A percentile compares a stretch with the other conserved stretches of the same genome.
Conservation (phyloP, 2,113 vertebrate genomes). For the Callipepla californica region DNA sequence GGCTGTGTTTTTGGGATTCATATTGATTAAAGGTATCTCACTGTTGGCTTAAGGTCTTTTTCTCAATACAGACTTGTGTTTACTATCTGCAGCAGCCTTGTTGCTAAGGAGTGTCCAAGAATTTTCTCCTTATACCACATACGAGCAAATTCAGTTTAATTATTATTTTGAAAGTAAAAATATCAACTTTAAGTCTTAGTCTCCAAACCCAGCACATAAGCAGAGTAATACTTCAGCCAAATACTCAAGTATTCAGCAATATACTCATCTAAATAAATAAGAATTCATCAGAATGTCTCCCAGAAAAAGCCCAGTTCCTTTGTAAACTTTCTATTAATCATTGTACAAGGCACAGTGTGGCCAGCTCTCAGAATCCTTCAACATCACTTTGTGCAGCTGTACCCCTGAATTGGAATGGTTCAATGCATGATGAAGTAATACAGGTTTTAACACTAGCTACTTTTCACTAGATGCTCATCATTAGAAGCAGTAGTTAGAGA, state of each 20-base stretch:
- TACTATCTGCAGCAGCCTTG: background rate
- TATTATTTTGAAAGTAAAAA: background rate
- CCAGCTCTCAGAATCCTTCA: background rate
- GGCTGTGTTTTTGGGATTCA: background rate
- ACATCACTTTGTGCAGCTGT: background rate
- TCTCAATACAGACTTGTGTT: background rate
- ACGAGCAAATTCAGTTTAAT: background rate
- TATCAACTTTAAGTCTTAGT: background rate
- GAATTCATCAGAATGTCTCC: background rate
- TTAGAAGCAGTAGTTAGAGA: conserved; percentile 54
- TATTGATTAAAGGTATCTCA: background rate
- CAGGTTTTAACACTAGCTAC: background rate
- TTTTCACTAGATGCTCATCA: conserved; percentile 29
- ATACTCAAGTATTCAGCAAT: background rate
- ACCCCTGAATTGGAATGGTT: conserved; percentile 50
- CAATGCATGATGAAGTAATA: conserved; percentile 10
- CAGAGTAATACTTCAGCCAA: background rate
- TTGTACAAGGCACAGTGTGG: background rate
- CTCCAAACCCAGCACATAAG: background rate
- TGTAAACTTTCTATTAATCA: background rate
- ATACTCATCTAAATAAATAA: background rate
- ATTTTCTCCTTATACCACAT: background rate
- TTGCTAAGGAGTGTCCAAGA: background rate
- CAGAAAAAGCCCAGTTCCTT: background rate
- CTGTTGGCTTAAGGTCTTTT: background rate